phyloP scores from a whole-genome alignment of 2,113 vertebrate genomes.

The Tautogolabrus adspersus region DNA sequence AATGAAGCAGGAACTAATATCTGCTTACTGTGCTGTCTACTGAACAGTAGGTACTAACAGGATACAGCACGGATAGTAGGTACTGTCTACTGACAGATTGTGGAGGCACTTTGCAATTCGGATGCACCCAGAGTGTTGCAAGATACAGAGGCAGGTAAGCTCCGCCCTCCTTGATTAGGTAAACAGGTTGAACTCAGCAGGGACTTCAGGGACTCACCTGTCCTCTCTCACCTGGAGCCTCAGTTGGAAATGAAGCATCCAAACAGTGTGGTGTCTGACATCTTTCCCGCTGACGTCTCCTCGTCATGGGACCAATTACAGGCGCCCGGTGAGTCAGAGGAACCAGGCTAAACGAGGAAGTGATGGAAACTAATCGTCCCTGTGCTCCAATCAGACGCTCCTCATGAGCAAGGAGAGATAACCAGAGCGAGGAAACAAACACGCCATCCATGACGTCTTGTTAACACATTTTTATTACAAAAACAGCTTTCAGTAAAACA shows the following conservation, averaged over 20 bases:
- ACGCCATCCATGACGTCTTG: background rate
- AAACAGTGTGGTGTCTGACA: background rate
- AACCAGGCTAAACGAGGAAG: conserved; percentile 33
- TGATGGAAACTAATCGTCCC: conserved; percentile 57
- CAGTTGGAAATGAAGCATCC: background rate
- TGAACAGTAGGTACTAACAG: too few species aligned
- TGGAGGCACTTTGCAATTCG: too few species aligned
- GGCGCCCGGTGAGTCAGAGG: conserved; percentile 5
- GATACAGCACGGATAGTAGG: too few species aligned
- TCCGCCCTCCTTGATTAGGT: background rate
- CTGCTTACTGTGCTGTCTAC: too few species aligned
- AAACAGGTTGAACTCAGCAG: background rate
- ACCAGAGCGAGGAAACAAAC: conserved; percentile 8
- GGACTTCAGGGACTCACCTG: background rate
- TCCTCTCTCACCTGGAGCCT: background rate
- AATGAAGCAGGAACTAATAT: too few species aligned
- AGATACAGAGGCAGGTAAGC: background rate
- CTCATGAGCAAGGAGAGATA: background rate
- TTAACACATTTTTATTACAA: conserved; percentile 83
- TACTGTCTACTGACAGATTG: too few species aligned
- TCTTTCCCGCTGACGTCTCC: background rate
- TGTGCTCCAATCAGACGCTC: conserved; percentile 9
- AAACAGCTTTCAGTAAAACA: conserved; percentile 80
- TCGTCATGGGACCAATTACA: conserved; percentile 67
- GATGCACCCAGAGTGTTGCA: background rate